Base-by-base conservation (phyloP, 2,888 invertebrate species). In the Drosophila mettleri region DNA sequence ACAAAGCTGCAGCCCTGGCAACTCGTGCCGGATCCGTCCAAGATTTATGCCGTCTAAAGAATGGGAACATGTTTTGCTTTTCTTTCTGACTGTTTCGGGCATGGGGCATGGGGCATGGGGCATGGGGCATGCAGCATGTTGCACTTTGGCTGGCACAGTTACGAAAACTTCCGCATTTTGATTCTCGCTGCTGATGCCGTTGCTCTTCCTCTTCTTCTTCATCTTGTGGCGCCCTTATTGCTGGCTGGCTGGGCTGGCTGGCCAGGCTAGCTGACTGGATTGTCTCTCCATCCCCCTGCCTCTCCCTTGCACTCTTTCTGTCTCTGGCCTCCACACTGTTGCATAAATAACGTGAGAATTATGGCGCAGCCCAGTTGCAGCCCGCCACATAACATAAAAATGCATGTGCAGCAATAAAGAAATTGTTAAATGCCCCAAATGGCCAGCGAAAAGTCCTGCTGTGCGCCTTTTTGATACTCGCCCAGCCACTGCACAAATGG, bases 331-430 rank as follows among this genome's bases (percentile, higher is more conserved):
- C 43, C 39, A 49, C 10, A 51, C 36, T 51, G 68, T 48, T 71
- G 85, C 82, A 83, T 83, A 83, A 83, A 83, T 87, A 83, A 83
- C 86, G 83, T 82, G 88, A 87, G 83, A 83, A 83, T 83, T 87
- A 83, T 85, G 83, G 82, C 65, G 52, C 78, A 69, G 78, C 65
- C 49, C 48, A 38, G 58, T 49, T 18, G 61, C 71, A 75, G 67
- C 68, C 49, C 6, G 49, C 49, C 22, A 72, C 84, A 85, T 87
- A 83, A 83, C 84, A 87, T 87, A 83, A 83, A 83, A 87, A 83
- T 83, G 88, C 86, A 83, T 79, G 83, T 36, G 67, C 80, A 22
- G 69, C 83, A 77, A 77, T 82, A 87, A 83, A 82, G 86, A 87
- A 87, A 85, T 85, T 87, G 79, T 85, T 85, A 79, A 83, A 81